Conservation (phyloP, 2,797 vertebrate species). For the Eidolon dupreanum region DNA sequence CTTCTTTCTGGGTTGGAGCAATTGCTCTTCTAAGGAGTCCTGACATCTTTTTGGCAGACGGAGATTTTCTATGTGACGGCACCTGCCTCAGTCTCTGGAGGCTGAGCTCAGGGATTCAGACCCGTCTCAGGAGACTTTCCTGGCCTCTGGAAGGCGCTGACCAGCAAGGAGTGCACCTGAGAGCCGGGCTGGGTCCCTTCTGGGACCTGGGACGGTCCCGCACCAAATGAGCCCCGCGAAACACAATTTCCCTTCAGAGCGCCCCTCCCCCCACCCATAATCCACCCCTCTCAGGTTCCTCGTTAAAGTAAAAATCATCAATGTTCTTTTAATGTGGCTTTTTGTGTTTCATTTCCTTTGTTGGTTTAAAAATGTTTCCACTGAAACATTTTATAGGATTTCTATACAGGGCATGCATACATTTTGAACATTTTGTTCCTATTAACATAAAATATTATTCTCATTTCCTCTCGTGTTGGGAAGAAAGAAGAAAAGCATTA, state of each 20-base stretch:
- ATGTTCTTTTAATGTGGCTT: conserved; percentile 73
- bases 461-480: conserved; percentile 76
- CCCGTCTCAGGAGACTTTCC: background rate
- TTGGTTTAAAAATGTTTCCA: conserved; percentile 79
- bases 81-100: background rate
- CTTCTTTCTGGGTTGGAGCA: background rate
- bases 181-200: background rate
- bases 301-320: conserved; percentile 71
- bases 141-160: background rate
- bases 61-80: background rate
- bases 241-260: background rate
- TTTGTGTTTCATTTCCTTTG: conserved; percentile 84
- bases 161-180: background rate
- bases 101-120: background rate
- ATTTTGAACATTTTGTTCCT: conserved; percentile 81
- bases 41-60: background rate
- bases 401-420: conserved; percentile 68
- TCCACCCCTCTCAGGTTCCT: conserved; percentile 66
- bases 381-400: conserved; percentile 76
- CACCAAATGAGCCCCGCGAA: background rate
- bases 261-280: conserved; percentile 38
- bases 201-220: background rate
- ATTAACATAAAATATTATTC: conserved; percentile 83
- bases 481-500: conserved; percentile 68
- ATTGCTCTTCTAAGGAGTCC: too few species aligned